Conservation (phyloP, 2,888 invertebrate genomes). For the Hypselothyrea guttata region DNA sequence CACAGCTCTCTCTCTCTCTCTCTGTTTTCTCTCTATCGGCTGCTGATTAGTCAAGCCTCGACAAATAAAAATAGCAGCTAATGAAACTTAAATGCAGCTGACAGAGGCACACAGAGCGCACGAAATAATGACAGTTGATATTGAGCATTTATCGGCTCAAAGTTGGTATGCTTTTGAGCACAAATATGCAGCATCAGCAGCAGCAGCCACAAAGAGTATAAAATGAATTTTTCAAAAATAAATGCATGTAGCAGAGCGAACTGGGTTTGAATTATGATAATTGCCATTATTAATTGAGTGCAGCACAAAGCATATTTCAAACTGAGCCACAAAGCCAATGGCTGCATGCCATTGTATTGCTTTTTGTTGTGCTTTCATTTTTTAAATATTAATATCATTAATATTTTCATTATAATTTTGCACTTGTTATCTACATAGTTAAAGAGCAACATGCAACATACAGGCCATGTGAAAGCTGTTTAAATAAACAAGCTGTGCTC, state of each 20-base stretch:
- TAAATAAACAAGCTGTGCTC: too few relatives aligned
- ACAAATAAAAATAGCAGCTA: too few relatives aligned
- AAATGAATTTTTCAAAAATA: not conserved
- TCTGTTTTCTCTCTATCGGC: too few relatives aligned
- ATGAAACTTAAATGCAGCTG: too few relatives aligned
- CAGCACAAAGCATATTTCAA: conserved; percentile 67
- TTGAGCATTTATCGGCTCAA: conserved; percentile 32
- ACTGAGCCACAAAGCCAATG: conserved; percentile 25
- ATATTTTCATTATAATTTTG: too few relatives aligned
- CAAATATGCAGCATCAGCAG: conserved; percentile 28
- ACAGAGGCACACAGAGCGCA: not conserved
- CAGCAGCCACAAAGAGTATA: conserved; percentile 5
- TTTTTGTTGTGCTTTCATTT: not conserved
- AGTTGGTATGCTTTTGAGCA: conserved; percentile 62
- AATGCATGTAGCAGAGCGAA: not conserved
- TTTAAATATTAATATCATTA: not conserved
- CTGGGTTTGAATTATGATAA: conserved; percentile 52
- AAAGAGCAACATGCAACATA: too few relatives aligned
- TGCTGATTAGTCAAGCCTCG: too few relatives aligned
- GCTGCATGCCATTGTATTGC: not conserved
- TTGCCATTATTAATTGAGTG: conserved; percentile 60
- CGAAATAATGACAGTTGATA: conserved; percentile 1
- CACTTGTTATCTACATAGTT: too few relatives aligned
- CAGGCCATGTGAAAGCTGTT: too few relatives aligned
- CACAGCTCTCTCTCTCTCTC: too few relatives aligned